Evolutionary conservation across 35 echinoderm and acorn worm species (phyloP), one percentile per base, ranked within the genome.

Genomic region (Eucidaris tribuloides): DNA sequence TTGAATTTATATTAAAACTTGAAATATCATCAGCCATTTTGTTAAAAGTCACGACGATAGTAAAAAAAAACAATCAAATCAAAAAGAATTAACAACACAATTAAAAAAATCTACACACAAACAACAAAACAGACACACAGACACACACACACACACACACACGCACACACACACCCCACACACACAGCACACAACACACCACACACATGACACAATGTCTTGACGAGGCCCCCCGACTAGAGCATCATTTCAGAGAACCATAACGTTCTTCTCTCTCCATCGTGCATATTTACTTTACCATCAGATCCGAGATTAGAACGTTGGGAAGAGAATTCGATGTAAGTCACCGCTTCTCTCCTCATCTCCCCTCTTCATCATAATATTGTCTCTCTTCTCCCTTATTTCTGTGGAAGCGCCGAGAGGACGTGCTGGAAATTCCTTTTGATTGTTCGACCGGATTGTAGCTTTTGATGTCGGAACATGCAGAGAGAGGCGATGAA

Each of bases 381-480:
- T 52, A 11, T n/a, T 9, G 48, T n/a, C 36, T 17, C 36, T 33
- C 29, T 31, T 63, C 28, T 25, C 20, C 17, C 36, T 5, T 33
- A 25, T 33, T 72, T 39, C 36, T 39, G 36, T 32, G 66, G 43
- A 72, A 72, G 66, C 33, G 66, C 36, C 43, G 36, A 72, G 66
- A 39, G 4, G 36, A 72, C 66, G 66, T 72, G 66, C 66, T 72
- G 43, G 66, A 72, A 72, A 72, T 72, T 40, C 43, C 66, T 39
- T 72, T 72, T 72, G 36, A 39, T 40, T 72, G 36, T 35, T 72
- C 66, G 23, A 40, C 66, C 66, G 66, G 43, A 40, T 72, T 32
- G 36, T 40, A 39, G 33, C 66, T 72, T 42, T 32, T 37, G n/a
- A 24, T 6, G 38, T n/a, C n/a, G 66, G 33, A 72, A 72, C 66